phyloP scores from a whole-genome alignment of 2,113 vertebrate species.

The Bubo blakistoni region DNA sequence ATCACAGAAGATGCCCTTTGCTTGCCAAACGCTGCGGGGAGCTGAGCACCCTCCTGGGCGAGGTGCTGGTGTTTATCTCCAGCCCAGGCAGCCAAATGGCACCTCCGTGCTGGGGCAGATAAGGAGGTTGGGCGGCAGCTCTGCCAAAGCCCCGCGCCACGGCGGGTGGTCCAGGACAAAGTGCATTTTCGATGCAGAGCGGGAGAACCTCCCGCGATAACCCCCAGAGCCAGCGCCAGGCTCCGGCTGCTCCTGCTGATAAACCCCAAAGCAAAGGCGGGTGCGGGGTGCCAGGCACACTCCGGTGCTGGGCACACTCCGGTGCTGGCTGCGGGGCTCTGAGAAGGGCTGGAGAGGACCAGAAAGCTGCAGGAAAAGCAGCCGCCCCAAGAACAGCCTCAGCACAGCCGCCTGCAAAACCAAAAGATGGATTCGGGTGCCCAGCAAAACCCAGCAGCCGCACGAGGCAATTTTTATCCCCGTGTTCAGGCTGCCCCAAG shows the following conservation, averaged over 20 bases:
- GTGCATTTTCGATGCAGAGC: accelerated
- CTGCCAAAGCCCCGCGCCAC: not conserved
- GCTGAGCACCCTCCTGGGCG: accelerated
- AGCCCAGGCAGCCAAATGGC: accelerated
- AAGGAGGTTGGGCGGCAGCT: not conserved
- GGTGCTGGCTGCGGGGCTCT: accelerated
- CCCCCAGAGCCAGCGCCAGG: accelerated
- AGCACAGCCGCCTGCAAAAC: accelerated
- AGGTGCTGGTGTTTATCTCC: not conserved
- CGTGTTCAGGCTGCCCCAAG: accelerated
- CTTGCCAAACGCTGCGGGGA: not conserved
- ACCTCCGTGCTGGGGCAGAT: not conserved
- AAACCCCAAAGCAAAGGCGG: not conserved
- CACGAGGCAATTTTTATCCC: not conserved
- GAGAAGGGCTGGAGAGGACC: not conserved
- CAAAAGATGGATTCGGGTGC: accelerated
- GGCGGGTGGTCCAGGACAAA: not conserved
- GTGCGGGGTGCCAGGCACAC: accelerated
- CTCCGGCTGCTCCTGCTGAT: not conserved
- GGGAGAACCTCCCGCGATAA: not conserved
- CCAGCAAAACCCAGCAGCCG: not conserved
- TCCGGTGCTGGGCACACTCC: accelerated
- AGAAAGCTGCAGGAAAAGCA: accelerated
- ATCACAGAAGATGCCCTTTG: not conserved
- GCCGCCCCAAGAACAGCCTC: not conserved